Conservation (phyloP, 2,113 vertebrate species). For the Dipodomys stephensi region DNA sequence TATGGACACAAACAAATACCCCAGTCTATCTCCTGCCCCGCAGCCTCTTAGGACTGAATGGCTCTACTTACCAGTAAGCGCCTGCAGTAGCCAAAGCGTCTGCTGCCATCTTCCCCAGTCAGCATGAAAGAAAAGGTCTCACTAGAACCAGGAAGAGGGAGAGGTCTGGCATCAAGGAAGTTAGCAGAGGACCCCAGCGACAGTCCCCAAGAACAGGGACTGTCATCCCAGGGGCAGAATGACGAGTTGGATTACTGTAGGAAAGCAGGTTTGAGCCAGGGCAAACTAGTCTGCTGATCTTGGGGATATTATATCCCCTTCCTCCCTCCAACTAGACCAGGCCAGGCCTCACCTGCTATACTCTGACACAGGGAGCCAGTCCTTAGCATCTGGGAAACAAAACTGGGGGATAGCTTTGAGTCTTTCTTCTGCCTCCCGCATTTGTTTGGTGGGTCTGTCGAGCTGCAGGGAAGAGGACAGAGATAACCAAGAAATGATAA, state of each 20-base stretch:
- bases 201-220: slow-evolving; percentile 12
- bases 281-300: not conserved
- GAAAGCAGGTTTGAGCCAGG: not conserved
- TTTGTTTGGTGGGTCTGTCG: slow-evolving; percentile 97
- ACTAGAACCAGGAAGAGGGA: slow-evolving; percentile 88
- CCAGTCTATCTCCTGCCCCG: not conserved
- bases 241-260: slow-evolving; percentile 17
- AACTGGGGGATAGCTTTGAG: slow-evolving; percentile 99
- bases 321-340: not conserved
- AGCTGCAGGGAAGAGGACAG: slow-evolving; percentile 87
- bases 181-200: slow-evolving; percentile 25
- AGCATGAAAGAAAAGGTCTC: slow-evolving; percentile 99
- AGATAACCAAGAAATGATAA: not conserved
- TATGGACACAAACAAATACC: not conserved
- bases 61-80: slow-evolving; percentile 95
- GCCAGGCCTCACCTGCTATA: slow-evolving; percentile 91
- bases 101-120: slow-evolving; percentile 98
- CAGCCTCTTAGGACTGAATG: not conserved
- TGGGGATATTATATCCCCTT: not conserved
- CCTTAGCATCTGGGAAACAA: slow-evolving; percentile 99
- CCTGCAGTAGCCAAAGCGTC: slow-evolving; percentile 98
- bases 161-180: slow-evolving; percentile 53
- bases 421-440: slow-evolving; percentile 97
- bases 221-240: not conserved
- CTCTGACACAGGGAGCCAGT: slow-evolving; percentile 96